phyloP scores from a whole-genome alignment of 1,140 invertebrate genomes.

The Popillia japonica region DNA sequence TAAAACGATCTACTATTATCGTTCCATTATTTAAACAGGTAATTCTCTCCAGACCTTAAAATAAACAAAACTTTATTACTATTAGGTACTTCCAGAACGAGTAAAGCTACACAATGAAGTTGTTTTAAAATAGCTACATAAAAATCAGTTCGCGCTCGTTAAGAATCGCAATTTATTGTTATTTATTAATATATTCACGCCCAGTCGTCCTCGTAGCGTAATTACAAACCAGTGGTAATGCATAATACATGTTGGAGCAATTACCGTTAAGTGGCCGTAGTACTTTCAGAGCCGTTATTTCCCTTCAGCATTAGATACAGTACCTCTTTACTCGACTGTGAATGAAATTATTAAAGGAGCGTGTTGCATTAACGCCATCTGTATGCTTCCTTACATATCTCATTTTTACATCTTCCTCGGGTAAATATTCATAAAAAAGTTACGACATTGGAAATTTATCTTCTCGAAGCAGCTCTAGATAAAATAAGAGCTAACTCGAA shows the following conservation, averaged over 20 bases:
- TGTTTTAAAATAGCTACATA: background rate
- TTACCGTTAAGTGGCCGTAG: conserved; percentile 4
- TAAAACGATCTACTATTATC: too few relatives aligned
- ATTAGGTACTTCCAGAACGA: too few relatives aligned
- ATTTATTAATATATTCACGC: conserved; percentile 16
- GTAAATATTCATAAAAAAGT: background rate
- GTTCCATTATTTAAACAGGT: too few relatives aligned
- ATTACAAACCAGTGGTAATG: conserved; percentile 10
- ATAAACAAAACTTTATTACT: too few relatives aligned
- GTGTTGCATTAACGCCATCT: background rate
- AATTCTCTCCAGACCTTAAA: too few relatives aligned
- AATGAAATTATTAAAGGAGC: conserved; percentile 4
- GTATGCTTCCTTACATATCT: background rate
- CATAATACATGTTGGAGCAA: conserved; percentile 11
- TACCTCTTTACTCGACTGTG: background rate
- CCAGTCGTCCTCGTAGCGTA: background rate
- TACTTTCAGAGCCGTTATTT: background rate
- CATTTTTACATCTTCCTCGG: background rate
- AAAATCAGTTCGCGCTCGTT: conserved; percentile 4
- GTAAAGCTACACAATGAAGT: background rate
- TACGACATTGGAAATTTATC: too few relatives aligned
- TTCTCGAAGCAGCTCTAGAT: too few relatives aligned
- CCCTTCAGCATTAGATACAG: background rate
- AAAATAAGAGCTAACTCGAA: too few relatives aligned
- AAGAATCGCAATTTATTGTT: conserved; percentile 12